Evolutionary conservation across 2,113 vertebrate genomes (phyloP), one percentile per base, ranked within the genome.

Genomic region (Dipodomys stephensi): DNA sequence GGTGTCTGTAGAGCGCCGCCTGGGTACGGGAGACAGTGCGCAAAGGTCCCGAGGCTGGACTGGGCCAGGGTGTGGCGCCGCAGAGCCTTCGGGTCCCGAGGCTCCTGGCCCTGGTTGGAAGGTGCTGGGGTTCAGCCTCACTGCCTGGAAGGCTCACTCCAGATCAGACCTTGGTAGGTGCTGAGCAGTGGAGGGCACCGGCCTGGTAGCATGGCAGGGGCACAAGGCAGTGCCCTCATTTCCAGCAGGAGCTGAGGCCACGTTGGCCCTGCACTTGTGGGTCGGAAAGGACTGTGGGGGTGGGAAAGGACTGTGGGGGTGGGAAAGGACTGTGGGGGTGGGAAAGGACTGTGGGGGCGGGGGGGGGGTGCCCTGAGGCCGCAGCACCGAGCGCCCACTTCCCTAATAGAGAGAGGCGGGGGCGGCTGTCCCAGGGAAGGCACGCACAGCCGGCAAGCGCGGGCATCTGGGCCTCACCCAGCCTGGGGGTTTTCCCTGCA

Each of bases 191-290:
- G 53, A 78, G 4, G 81, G 44, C 65, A 35, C 39, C 39, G 13
- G 28, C 12, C 27, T 20, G 11, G 6, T 18, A 4, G 7, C 27
- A 22, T 53, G 46, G 30, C 46, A 20, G 23, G 13, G 71, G 2
- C 2, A 6, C 0, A 15, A 57, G 39, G 5, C 71, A 9, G 0
- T 10, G 11, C 20, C 28, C 2, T 0, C 19, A 0, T 27, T 35
- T 44, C 79, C 10, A 10, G 25, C 72, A 18, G 2, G 67, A 49
- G 13, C 67, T 19, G 12, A 30, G 46, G 86, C 57, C 39, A 44
- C 0, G 0, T 4, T 44, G 53, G 53, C 27, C 19, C 8, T 28
- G 35, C 4, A 0, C 20, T 53, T 30, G 8, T 4, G 71, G 25
- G 65, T 30, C 32, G 22, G 16, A 15, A 22, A n/a, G n/a, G n/a